These are phyloP conservation scores for Tortrix viridana DNA, from an alignment of 2,888 invertebrate genomes.

Conservation along the genomic window DNA sequence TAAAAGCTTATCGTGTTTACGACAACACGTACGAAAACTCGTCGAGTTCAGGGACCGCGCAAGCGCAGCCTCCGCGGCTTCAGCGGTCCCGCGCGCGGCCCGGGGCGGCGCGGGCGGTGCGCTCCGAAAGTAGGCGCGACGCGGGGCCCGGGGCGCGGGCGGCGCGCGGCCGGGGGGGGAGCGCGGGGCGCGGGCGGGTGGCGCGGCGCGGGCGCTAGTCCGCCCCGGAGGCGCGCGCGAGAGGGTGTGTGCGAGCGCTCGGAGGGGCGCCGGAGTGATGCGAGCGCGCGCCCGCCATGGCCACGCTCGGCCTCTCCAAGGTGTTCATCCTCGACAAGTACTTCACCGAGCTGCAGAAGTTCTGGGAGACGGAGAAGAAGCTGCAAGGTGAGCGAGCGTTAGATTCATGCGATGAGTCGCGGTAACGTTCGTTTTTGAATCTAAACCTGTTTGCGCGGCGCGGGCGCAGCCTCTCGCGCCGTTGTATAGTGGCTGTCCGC, in stretches of 20 bases:
- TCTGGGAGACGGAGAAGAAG: conserved; percentile 98
- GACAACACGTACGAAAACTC: conserved; percentile 18
- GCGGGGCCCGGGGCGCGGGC: conserved; percentile 30
- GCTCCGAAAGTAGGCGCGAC: conserved; percentile 5
- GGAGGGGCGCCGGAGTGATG: conserved; percentile 75
- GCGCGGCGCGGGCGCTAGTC: conserved; percentile 47
- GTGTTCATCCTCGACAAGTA: conserved; percentile 99
- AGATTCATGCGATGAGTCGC: conserved; percentile 42
- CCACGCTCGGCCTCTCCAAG: conserved; percentile 97
- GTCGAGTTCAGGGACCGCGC: conserved; percentile 37
- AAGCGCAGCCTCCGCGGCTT: neutral
- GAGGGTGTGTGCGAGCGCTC: conserved; percentile 59
- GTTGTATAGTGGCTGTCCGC: neutral
- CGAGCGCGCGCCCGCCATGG: conserved; percentile 87
- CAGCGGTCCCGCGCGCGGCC: neutral
- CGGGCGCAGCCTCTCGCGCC: conserved; percentile 8
- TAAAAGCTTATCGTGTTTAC: conserved; percentile 15
- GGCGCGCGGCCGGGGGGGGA: conserved; percentile 34
- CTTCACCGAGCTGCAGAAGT: conserved; percentile 97
- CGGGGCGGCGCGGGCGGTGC: too few relatives aligned
- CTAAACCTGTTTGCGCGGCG: conserved; percentile 27
- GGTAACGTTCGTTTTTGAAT: conserved; percentile 37
- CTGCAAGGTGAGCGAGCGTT: conserved; percentile 90
- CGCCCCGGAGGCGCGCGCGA: conserved; percentile 58
- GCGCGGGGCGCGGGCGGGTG: conserved; percentile 39